Evolutionary conservation across 2,113 vertebrate species (phyloP).

Genomic region (Otis tarda): DNA sequence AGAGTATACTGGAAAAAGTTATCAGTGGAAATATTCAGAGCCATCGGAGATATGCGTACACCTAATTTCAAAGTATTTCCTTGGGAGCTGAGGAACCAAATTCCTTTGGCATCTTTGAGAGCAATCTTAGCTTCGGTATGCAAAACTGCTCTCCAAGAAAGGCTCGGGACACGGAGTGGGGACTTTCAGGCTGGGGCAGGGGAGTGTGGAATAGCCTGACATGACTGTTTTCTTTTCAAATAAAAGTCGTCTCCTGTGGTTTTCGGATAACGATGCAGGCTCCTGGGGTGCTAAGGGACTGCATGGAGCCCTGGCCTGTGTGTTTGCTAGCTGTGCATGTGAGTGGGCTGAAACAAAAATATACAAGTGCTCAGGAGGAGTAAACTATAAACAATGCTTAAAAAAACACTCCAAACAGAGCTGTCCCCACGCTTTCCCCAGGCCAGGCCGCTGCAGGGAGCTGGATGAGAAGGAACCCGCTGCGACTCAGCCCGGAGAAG

Average conservation of each 20-base stretch:
- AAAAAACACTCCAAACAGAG: constrained; percentile 1
- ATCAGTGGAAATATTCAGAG: background rate
- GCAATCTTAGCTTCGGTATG: background rate
- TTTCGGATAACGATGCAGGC: background rate
- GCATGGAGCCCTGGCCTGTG: background rate
- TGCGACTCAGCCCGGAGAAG: background rate
- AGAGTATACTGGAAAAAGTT: background rate
- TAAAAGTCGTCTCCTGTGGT: background rate
- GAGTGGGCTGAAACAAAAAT: constrained; percentile 57
- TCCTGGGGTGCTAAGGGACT: constrained; percentile 26
- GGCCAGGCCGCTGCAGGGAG: constrained; percentile 7
- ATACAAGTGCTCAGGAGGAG: constrained; percentile 20
- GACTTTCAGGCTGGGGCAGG: background rate
- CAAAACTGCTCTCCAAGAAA: constrained; percentile 1
- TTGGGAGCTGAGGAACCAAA: background rate
- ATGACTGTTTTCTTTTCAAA: constrained; percentile 48
- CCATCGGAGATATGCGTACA: background rate
- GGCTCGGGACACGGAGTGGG: background rate
- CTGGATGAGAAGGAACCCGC: constrained; percentile 61
- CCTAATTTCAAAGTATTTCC: constrained; percentile 9
- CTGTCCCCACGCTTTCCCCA: background rate
- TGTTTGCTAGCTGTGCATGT: constrained; percentile 30
- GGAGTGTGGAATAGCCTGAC: background rate
- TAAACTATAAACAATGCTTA: constrained; percentile 53
- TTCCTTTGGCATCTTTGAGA: constrained; percentile 26